Conservation (phyloP, 2,797 vertebrate genomes). For the Propithecus deckenii region DNA sequence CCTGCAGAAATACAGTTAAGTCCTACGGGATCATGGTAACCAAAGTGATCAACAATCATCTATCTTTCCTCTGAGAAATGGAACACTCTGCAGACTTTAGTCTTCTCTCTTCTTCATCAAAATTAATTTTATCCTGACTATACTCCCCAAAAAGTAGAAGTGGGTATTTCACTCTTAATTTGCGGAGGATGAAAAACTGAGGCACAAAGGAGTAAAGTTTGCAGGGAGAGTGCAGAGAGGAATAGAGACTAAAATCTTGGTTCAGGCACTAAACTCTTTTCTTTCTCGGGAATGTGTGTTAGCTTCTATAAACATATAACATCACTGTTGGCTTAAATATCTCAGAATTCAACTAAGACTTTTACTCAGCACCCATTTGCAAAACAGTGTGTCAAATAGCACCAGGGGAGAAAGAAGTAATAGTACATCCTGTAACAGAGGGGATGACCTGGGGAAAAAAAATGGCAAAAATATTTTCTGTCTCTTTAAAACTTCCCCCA, state of each 20-base stretch:
- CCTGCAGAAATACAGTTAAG: constrained; percentile 93
- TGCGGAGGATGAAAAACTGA: background rate
- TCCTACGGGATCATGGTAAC: constrained; percentile 26
- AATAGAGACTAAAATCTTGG: background rate
- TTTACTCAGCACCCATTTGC: background rate
- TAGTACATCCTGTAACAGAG: no score
- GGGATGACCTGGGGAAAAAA: no score
- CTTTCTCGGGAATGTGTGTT: background rate
- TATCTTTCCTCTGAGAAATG: background rate
- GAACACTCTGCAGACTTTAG: background rate
- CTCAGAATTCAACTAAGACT: background rate
- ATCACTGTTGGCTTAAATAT: background rate
- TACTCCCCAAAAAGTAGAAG: background rate
- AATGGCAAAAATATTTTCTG: no score
- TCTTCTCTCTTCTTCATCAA: background rate
- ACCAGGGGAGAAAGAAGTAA: background rate
- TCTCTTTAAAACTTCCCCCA: no score
- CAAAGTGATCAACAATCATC: background rate
- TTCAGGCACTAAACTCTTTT: background rate
- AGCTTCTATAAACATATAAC: background rate
- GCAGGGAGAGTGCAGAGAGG: background rate
- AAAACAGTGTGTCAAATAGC: background rate
- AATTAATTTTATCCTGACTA: background rate
- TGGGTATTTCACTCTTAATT: background rate
- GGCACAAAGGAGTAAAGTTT: background rate